Base-by-base conservation (phyloP, 2,888 invertebrate genomes). In the Zygaena filipendulae region DNA sequence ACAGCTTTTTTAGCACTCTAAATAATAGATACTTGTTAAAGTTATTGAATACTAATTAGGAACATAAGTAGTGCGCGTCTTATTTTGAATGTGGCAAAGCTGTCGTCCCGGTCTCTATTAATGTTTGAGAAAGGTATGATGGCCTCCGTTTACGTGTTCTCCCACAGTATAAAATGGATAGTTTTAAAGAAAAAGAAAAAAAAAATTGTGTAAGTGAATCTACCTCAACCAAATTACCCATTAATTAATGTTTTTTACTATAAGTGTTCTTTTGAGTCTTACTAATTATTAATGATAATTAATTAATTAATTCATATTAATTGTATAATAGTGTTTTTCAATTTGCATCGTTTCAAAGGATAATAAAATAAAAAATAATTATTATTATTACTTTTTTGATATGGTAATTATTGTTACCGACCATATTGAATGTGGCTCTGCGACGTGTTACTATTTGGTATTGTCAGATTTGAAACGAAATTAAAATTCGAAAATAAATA, bases 141-240 rank as follows among this genome's bases (percentile, higher is more conserved):
- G n/a, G n/a, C n/a, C n/a, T n/a, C n/a, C n/a, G n/a, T n/a, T n/a
- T 16, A 39, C 42, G 39, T 45, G 49, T 49, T 41, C 42, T 43
- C 40, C 39, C 37, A 44, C 42, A 30, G 35, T 37, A 40, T 43
- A 44, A 47, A 46, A 40, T 55, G n/a, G n/a, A n/a, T 68, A 68
- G 59, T 60, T 61, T 47, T 49, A 56, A 61, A 57, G 52, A 57
- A n/a, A n/a, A n/a, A n/a, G n/a, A n/a, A n/a, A n/a, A n/a, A n/a
- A n/a, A n/a, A n/a, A n/a, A n/a, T n/a, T n/a, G n/a, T 51, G 53
- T 51, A 59, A 62, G 66, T 60, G 57, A 70, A 77, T 75, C 75
- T 77, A 77, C 77, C 77, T 77, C 77, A 77, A 72, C 67, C 63
- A 75, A 74, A 75, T 69, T 74, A 74, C 70, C 74, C 70, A 64